phyloP scores from a whole-genome alignment of 2,113 vertebrate genomes.

The Scomber colias region DNA sequence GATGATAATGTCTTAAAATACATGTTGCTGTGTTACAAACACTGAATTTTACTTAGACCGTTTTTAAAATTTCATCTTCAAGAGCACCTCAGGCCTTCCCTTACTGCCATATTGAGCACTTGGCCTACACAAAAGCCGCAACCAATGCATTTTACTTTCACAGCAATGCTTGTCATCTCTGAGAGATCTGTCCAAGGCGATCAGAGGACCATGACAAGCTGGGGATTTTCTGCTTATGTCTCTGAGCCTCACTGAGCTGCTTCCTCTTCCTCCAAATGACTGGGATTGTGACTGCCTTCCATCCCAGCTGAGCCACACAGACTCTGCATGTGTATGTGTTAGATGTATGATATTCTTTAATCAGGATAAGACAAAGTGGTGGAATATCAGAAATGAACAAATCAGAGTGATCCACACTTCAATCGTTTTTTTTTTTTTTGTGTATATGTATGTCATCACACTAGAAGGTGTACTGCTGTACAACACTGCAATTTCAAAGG shows the following conservation, averaged over 20 bases:
- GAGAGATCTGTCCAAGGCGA: slow-evolving; percentile 42
- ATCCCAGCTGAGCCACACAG: background rate
- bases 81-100: no score
- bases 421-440: background rate
- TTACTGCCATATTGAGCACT: background rate
- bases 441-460: background rate
- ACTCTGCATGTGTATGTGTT: background rate
- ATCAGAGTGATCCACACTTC: background rate
- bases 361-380: no score
- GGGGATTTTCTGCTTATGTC: slow-evolving; percentile 19
- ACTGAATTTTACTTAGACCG: background rate
- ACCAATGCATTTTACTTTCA: slow-evolving; percentile 19
- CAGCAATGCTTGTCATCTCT: slow-evolving; percentile 15
- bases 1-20: background rate
- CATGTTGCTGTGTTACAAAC: background rate
- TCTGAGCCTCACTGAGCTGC: slow-evolving; percentile 18
- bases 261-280: background rate
- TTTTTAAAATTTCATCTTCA: background rate
- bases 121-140: slow-evolving; percentile 8
- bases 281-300: background rate
- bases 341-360: no score
- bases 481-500: no score
- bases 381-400: background rate
- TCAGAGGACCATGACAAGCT: slow-evolving; percentile 9
- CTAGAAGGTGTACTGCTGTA: background rate